phyloP scores from a whole-genome alignment of 2,797 vertebrate genomes.

The Petrocephalus schoutedeni region DNA sequence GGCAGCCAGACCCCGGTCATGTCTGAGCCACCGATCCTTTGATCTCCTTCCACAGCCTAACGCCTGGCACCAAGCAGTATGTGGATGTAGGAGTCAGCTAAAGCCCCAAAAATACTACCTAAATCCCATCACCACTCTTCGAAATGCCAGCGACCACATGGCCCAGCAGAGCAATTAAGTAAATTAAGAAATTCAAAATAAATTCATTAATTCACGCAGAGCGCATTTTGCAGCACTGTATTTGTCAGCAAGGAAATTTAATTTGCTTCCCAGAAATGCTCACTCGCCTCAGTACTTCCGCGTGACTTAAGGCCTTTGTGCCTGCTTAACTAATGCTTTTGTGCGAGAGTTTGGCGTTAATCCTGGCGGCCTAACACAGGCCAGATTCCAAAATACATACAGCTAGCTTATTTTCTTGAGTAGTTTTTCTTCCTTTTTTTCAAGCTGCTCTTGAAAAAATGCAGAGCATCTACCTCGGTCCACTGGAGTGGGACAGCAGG shows the following conservation, averaged over 20 bases:
- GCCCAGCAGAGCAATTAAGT: neutral
- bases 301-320: conserved; percentile 20
- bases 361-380: conserved; percentile 7
- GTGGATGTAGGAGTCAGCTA: neutral
- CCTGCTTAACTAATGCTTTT: conserved; percentile 15
- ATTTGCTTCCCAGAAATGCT: conserved; percentile 34
- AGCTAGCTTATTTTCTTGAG: neutral
- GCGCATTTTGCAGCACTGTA: neutral
- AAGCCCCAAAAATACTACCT: neutral
- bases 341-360: conserved; percentile 23
- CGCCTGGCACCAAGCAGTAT: neutral
- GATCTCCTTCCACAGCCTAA: neutral
- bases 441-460: conserved; percentile 20
- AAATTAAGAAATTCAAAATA: neutral
- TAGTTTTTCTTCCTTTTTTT: neutral
- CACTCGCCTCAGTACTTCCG: conserved; percentile 33
- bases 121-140: neutral
- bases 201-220: neutral
- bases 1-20: neutral
- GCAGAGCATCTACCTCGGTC: neutral
- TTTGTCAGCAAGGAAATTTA: conserved; percentile 23
- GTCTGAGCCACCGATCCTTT: neutral
- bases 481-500: conserved; percentile 25
- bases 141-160: neutral
- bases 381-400: neutral